These are phyloP conservation scores for Eilema depressum DNA, from an alignment of 2,888 invertebrate genomes.

Conservation along the genomic window DNA sequence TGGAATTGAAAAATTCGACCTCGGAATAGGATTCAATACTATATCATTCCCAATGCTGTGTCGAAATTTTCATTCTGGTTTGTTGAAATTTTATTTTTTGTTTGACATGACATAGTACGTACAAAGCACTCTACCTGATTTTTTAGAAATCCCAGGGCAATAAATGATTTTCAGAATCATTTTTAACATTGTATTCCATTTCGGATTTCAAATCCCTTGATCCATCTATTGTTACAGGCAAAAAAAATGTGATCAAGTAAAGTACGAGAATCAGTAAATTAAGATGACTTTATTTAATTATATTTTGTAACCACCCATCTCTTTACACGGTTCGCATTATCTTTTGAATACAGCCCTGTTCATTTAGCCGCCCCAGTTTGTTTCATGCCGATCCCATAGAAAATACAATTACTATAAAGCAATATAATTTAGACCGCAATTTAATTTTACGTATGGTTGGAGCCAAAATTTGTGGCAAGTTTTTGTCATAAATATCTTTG, in stretches of 20 bases:
- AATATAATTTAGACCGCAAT: slow-evolving; percentile 61
- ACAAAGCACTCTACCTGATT: not conserved
- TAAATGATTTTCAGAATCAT: not conserved
- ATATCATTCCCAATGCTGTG: not conserved
- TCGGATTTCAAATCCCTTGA: not conserved
- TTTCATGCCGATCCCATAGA: slow-evolving; percentile 42
- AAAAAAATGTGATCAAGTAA: not conserved
- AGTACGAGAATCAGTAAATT: not conserved
- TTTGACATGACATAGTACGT: not conserved
- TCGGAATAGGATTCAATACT: not conserved
- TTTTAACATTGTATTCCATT: not conserved
- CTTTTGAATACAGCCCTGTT: slow-evolving; percentile 34
- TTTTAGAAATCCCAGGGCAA: not conserved
- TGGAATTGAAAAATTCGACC: not conserved
- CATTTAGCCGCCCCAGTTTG: slow-evolving; percentile 31
- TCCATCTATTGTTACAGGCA: not conserved
- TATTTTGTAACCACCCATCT: not conserved
- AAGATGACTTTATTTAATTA: not conserved
- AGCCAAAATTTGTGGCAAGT: slow-evolving; percentile 43
- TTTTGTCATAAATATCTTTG: slow-evolving; percentile 46
- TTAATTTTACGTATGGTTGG: slow-evolving; percentile 70
- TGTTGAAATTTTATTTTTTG: not conserved
- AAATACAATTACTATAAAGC: slow-evolving; percentile 52
- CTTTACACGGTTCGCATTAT: not conserved
- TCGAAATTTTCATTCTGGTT: not conserved